Evolutionary conservation across 2,888 invertebrate genomes (phyloP).

Genomic region (Orthosia gracilis): DNA sequence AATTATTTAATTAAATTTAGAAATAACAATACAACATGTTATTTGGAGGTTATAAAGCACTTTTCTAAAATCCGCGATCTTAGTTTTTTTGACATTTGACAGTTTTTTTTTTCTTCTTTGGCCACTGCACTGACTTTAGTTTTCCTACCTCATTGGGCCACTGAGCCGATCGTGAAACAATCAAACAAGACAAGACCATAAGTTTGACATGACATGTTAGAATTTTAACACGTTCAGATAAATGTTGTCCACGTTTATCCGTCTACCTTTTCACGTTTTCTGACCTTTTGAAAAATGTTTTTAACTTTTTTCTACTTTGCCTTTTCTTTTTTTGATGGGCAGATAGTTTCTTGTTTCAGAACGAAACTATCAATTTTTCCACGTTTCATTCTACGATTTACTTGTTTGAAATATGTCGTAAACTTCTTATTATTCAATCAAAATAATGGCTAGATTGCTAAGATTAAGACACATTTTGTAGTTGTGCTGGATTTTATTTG

Average conservation of each 20-base stretch:
- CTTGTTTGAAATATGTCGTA: neutral
- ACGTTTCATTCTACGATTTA: constrained; percentile 21
- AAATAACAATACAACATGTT: neutral
- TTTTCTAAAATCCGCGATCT: neutral
- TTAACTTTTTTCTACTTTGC: no score
- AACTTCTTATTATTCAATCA: neutral
- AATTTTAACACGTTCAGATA: neutral
- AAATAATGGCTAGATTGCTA: neutral
- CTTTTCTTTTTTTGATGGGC: neutral
- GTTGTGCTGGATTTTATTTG: fast-evolving
- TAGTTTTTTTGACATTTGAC: constrained; percentile 6
- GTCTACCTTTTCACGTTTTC: no score
- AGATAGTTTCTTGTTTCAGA: constrained; percentile 45
- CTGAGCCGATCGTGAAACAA: no score
- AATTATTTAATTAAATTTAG: neutral
- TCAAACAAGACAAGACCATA: no score
- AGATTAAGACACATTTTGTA: neutral
- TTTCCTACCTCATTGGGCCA: no score
- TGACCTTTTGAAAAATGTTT: no score
- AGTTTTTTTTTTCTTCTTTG: neutral
- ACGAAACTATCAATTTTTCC: constrained; percentile 9
- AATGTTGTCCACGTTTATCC: no score
- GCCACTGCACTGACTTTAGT: no score
- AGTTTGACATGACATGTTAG: no score
- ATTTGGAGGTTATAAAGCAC: constrained; percentile 59